phyloP scores from a whole-genome alignment of 2,797 vertebrate genomes.

The Acipenser oxyrinchus region DNA sequence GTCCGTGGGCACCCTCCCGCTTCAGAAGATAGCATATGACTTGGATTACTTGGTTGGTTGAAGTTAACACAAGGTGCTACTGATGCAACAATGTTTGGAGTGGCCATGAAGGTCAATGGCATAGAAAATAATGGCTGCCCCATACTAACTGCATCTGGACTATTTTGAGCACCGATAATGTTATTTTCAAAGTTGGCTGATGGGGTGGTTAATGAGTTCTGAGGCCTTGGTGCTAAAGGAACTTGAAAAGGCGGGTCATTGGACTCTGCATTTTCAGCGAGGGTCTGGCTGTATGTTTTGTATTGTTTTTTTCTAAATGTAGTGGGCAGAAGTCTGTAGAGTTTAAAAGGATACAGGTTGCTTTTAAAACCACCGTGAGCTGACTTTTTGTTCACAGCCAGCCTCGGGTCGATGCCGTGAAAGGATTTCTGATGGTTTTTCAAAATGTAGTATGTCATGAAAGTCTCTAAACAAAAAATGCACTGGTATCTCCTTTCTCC shows the following conservation, averaged over 20 bases:
- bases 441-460: slow-evolving; percentile 97
- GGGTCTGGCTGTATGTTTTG: slow-evolving; percentile 78
- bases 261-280: slow-evolving; percentile 56
- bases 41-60: slow-evolving; percentile 48
- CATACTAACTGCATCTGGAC: slow-evolving; percentile 29
- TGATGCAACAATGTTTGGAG: slow-evolving; percentile 59
- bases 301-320: slow-evolving; percentile 84
- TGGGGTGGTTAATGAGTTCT: slow-evolving; percentile 45
- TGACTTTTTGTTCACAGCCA: slow-evolving; percentile 86
- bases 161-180: slow-evolving; percentile 18
- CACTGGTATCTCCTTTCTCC: slow-evolving; percentile 95
- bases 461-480: slow-evolving; percentile 95
- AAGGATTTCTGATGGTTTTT: slow-evolving; percentile 98
- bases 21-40: slow-evolving; percentile 36
- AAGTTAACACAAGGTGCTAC: slow-evolving; percentile 61
- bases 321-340: slow-evolving; percentile 93
- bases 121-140: slow-evolving; percentile 47
- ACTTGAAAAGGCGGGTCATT: slow-evolving; percentile 47
- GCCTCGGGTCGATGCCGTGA: slow-evolving; percentile 88
- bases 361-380: slow-evolving; percentile 83
- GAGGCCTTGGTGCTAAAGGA: slow-evolving; percentile 42
- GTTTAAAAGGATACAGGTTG: slow-evolving; percentile 90
- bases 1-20: slow-evolving; percentile 26
- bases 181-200: slow-evolving; percentile 60
- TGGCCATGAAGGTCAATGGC: slow-evolving; percentile 65